These are phyloP conservation scores for Panagrolaimus sp. DNA, from an alignment of 1,140 invertebrate genomes.

Conservation along the genomic window DNA sequence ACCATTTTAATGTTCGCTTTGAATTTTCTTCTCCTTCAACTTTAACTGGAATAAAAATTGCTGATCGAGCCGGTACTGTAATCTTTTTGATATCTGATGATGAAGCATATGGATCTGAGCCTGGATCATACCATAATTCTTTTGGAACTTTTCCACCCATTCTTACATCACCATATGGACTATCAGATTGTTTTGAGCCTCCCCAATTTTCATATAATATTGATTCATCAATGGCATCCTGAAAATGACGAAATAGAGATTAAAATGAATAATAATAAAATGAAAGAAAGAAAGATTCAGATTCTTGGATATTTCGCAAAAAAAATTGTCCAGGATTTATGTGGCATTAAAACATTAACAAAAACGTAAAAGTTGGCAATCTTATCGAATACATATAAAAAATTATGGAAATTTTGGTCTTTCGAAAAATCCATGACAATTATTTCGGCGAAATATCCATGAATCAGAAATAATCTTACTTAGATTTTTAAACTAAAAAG, in stretches of 20 bases:
- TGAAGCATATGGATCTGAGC: constrained; percentile 23
- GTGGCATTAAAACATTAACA: too few relatives aligned
- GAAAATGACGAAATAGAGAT: constrained; percentile 15
- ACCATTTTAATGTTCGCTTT: constrained; percentile 32
- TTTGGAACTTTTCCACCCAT: constrained; percentile 45
- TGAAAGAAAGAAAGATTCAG: too few relatives aligned
- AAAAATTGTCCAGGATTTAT: too few relatives aligned
- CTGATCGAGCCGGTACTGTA: constrained; percentile 28
- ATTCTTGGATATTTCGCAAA: too few relatives aligned
- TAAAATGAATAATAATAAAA: too few relatives aligned
- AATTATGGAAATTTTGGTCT: too few relatives aligned
- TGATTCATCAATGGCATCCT: constrained; percentile 41
- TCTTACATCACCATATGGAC: constrained; percentile 40
- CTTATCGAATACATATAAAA: too few relatives aligned
- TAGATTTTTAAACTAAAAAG: too few relatives aligned
- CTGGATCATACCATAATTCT: constrained; percentile 25
- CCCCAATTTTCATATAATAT: constrained; percentile 48
- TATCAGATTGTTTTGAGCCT: constrained; percentile 34
- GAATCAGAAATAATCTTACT: too few relatives aligned
- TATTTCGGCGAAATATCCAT: too few relatives aligned
- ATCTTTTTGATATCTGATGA: constrained; percentile 34
- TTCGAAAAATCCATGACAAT: too few relatives aligned
- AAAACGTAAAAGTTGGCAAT: too few relatives aligned
- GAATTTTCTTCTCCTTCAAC: constrained; percentile 33
- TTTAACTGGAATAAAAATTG: constrained; percentile 33